Evolutionary conservation across 1,140 invertebrate species (phyloP).

Genomic region (Tribolium madens): DNA sequence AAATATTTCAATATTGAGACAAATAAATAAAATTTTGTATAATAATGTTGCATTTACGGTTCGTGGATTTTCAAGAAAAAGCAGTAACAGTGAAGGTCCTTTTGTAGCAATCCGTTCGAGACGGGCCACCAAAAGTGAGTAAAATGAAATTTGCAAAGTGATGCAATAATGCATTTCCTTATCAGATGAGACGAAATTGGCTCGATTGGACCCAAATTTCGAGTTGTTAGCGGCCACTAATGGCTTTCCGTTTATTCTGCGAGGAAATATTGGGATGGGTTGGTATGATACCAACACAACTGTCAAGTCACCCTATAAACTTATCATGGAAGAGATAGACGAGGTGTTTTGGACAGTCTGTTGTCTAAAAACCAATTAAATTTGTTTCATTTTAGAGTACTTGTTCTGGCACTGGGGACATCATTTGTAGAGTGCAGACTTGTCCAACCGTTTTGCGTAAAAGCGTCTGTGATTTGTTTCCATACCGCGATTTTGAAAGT

Average conservation of each 20-base stretch:
- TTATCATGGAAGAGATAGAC: slow-evolving; percentile 62
- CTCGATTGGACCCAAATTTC: slow-evolving; percentile 69
- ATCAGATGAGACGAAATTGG: slow-evolving; percentile 57
- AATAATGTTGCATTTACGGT: neutral
- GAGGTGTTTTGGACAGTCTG: slow-evolving; percentile 43
- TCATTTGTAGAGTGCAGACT: slow-evolving; percentile 70
- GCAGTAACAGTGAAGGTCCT: slow-evolving; percentile 54
- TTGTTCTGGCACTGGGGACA: slow-evolving; percentile 52
- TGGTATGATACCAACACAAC: slow-evolving; percentile 71
- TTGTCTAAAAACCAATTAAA: neutral
- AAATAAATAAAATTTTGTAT: neutral
- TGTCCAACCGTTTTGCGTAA: slow-evolving; percentile 76
- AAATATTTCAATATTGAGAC: slow-evolving; percentile 29
- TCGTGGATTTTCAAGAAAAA: slow-evolving; percentile 59
- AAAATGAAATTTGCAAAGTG: slow-evolving; percentile 6
- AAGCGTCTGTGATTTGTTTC: slow-evolving; percentile 76
- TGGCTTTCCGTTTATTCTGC: slow-evolving; percentile 78
- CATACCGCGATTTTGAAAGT: slow-evolving; percentile 65
- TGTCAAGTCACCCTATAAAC: slow-evolving; percentile 58
- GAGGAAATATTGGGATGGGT: slow-evolving; percentile 76
- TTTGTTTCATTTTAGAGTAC: slow-evolving; percentile 47
- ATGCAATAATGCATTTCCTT: slow-evolving; percentile 42
- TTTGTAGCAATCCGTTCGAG: slow-evolving; percentile 56
- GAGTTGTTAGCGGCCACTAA: slow-evolving; percentile 72
- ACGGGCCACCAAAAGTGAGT: slow-evolving; percentile 54